Base-by-base conservation (phyloP, 92 coral and sea anemone genomes). In the Parazoanthus darwini region DNA sequence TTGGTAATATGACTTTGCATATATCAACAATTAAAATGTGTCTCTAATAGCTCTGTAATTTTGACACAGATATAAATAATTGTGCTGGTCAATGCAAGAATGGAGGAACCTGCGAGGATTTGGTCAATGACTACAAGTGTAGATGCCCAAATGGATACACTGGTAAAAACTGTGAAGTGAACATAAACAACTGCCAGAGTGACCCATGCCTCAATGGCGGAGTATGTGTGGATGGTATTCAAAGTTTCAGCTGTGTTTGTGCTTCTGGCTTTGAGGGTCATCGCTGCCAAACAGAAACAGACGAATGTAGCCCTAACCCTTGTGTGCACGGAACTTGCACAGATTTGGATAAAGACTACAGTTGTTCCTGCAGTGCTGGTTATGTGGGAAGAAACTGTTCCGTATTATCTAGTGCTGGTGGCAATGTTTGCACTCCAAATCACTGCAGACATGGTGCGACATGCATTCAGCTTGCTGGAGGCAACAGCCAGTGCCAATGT, bases 51-150 rank as follows among this genome's bases (percentile, higher is more conserved):
- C 66, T 25, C 50, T 51, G 3, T 63, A 2, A 66, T 29, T 46
- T 26, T 70, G 23, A 25, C 77, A 50, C 90, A 97, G 99, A 94
- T 89, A 83, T 97, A 1, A 84, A 97, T 84, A 98, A 97, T 68
- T 97, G 99, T 85, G 93, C 92, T 58, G 97, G 96, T n/a, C 98
- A 96, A 58, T 96, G 98, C 86, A 88, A 88, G 39, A 91, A 94
- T 89, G 97, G 97, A 39, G 98, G 94, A 43, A 91, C 91, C 0
- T 96, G 98, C 75, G 79, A 81, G 23, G 98, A 96, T 76, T 89
- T 93, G 91, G 85, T 66, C 2, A 93, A 94, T 85, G 98, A 94
- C 68, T 96, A 93, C 89, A 66, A 72, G 42, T 96, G 98, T 75
- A 88, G 39, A 26, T 96, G 98, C 33, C 92, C 95, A 6, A 65